A percentile compares a stretch with the other conserved stretches of the same genome.
Conservation (phyloP, 2,113 vertebrate species). For the Microtus ochrogaster region DNA sequence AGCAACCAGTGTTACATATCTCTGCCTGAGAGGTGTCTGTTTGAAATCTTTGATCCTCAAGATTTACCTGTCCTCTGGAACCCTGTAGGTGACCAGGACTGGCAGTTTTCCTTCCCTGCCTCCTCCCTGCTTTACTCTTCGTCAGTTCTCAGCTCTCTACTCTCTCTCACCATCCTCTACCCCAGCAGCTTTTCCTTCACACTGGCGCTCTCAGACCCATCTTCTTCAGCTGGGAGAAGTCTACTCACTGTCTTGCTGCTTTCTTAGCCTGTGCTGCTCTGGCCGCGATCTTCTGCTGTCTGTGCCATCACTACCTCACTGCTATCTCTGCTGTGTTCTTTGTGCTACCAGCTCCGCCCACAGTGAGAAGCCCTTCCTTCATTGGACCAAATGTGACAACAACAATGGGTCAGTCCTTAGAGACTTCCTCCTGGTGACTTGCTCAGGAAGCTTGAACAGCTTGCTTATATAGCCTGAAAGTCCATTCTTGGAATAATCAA, state of each 20-base stretch:
- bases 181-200: no score
- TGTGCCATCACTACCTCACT: background rate
- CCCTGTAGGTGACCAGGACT: background rate
- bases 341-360: background rate
- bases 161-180: background rate
- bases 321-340: background rate
- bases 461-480: background rate
- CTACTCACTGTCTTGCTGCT: background rate
- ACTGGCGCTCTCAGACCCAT: background rate
- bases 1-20: background rate
- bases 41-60: no score
- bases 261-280: background rate
- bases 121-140: background rate
- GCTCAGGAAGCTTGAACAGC: background rate
- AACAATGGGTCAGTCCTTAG: background rate
- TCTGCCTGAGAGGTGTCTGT: background rate
- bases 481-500: no score
- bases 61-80: no score
- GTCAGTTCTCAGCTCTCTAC: no score
- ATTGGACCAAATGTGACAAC: background rate
- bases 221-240: background rate
- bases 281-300: background rate
- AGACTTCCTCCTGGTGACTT: background rate
- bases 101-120: background rate
- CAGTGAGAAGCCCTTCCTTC: no score